Percentiles rank a stretch among this genome's conserved stretches.
phyloP scores from a whole-genome alignment of 2,113 vertebrate species.

The Merops nubicus region DNA sequence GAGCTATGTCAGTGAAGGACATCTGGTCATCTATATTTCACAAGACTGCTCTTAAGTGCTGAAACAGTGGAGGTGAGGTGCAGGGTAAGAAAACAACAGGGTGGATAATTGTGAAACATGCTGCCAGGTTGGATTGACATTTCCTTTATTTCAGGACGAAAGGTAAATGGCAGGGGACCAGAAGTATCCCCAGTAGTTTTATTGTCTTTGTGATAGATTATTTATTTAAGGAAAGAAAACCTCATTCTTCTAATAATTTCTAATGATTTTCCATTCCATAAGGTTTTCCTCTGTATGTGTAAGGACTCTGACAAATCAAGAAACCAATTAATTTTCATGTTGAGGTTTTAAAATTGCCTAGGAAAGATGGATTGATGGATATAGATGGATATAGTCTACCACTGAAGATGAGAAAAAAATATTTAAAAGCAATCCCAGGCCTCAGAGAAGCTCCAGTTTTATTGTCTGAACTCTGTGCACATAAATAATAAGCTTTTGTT shows the following conservation, averaged over 20 bases:
- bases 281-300: neutral
- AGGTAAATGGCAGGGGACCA: neutral
- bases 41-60: neutral
- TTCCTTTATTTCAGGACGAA: neutral
- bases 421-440: neutral
- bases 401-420: neutral
- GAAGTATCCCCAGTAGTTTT: neutral
- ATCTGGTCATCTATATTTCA: neutral
- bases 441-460: neutral
- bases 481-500: slow-evolving; percentile 36
- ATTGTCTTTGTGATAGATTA: neutral
- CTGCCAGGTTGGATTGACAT: neutral
- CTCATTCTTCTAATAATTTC: neutral
- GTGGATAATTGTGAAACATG: neutral
- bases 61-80: neutral
- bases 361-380: neutral
- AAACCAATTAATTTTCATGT: neutral
- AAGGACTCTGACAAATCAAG: neutral
- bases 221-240: neutral
- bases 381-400: neutral
- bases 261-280: neutral
- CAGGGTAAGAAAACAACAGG: neutral
- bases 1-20: neutral
- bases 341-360: neutral
- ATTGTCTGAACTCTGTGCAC: neutral